Percentiles rank a stretch among this genome's conserved stretches.
Conservation (phyloP, 2,797 vertebrate species). For the Pangasius krempfi region DNA sequence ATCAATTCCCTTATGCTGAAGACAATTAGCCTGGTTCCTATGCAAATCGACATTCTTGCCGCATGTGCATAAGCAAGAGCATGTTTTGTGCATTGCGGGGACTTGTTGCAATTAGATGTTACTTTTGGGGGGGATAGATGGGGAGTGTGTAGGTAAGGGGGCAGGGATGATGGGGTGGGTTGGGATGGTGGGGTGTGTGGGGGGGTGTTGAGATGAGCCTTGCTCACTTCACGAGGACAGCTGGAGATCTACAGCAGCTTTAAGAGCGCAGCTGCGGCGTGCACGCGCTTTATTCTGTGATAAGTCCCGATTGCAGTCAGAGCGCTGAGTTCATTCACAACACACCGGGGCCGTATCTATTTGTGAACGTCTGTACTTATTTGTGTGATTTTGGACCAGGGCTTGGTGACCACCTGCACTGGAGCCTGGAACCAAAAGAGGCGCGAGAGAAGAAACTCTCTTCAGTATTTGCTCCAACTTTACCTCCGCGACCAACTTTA, state of each 20-base stretch:
- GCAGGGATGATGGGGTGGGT: conserved; percentile 45
- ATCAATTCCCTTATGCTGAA: conserved; percentile 85
- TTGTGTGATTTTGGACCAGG: conserved; percentile 65
- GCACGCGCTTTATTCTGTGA: conserved; percentile 62
- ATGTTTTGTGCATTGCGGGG: conserved; percentile 73
- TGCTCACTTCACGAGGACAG: conserved; percentile 71
- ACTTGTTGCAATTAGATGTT: conserved; percentile 79
- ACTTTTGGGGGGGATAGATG: conserved; percentile 61
- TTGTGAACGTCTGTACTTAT: conserved; percentile 48
- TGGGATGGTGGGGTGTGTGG: conserved; percentile 44
- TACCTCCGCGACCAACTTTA: conserved; percentile 88
- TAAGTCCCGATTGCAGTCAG: conserved; percentile 59
- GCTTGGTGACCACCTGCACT: conserved; percentile 49
- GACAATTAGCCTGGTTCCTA: conserved; percentile 85
- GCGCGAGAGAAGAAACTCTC: conserved; percentile 59
- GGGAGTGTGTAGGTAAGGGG: conserved; percentile 42
- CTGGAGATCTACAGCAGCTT: conserved; percentile 73
- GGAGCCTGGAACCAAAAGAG: conserved; percentile 37
- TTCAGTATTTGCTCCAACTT: conserved; percentile 83
- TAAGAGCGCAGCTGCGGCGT: conserved; percentile 69
- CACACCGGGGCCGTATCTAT: conserved; percentile 57
- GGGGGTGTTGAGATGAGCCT: conserved; percentile 70
- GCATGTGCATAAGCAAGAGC: conserved; percentile 77
- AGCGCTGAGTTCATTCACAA: conserved; percentile 31
- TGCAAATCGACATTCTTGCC: conserved; percentile 62